A percentile compares a stretch with the other conserved stretches of the same genome.
Conservation (phyloP, 30 jellyfish, hydroid and myxozoan species). For the Phacellophora camtschatica region DNA sequence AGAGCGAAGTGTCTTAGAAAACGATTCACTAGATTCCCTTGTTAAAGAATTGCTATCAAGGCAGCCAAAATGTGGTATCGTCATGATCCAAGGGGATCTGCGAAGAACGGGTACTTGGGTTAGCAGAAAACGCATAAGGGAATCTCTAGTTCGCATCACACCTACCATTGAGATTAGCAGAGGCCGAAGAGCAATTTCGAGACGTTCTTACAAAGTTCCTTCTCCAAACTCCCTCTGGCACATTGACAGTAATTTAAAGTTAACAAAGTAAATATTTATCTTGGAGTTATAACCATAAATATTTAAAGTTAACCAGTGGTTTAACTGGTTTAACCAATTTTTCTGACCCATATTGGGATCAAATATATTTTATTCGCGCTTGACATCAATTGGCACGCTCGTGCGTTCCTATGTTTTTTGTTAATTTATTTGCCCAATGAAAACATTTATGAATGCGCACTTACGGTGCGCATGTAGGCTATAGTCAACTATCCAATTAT, state of each 20-base stretch:
- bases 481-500: too few species aligned
- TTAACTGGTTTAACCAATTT: too few species aligned
- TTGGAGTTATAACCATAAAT: too few species aligned
- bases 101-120: background rate
- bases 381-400: too few species aligned
- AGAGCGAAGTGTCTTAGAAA: background rate
- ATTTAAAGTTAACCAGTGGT: too few species aligned
- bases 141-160: background rate
- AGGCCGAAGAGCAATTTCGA: background rate
- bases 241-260: slow-evolving; percentile 39
- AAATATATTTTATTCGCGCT: too few species aligned
- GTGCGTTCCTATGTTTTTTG: too few species aligned
- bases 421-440: too few species aligned
- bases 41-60: background rate
- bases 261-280: too few species aligned
- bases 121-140: background rate
- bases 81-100: slow-evolving; percentile 6
- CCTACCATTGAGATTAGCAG: background rate
- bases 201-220: slow-evolving; percentile 45
- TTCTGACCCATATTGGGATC: too few species aligned
- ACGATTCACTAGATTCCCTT: background rate
- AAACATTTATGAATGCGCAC: too few species aligned
- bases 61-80: slow-evolving; percentile 2
- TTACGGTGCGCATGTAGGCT: too few species aligned
- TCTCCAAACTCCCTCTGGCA: slow-evolving; percentile 74